Base-by-base conservation (phyloP, 2,888 invertebrate species). In the Nymphalis c-album region DNA sequence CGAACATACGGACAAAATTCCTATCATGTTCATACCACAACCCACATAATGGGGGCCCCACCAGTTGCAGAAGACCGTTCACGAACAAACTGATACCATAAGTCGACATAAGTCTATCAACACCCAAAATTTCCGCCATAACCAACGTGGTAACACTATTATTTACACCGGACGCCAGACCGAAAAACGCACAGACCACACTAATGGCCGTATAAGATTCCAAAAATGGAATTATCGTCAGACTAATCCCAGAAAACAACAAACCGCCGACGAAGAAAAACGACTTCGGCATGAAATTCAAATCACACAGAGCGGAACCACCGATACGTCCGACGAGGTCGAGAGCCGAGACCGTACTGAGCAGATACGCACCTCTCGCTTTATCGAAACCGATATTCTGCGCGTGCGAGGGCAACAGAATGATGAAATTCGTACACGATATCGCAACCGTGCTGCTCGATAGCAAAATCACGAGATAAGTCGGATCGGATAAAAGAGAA, bases 361-460 rank as follows among this genome's bases (percentile, higher is more conserved):
- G 92, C 47, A 97, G 83, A 70, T 95, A 93, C 1, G 96, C 96
- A 0, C 96, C 95, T 76, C 93, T 88, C 0, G 94, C 93, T 77
- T 96, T 96, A 78, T 95, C 94, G 77, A 95, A 97, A 0, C 94
- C 94, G 40, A 97, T 88, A 7, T 94, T 93, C 55, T 94, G 88
- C 0, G 97, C 97, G 78, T 96, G 96, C 0, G 95, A 94, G 2
- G 97, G 97, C 73, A 97, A 86, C 1, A 97, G 81, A 50, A 97
- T 97, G n/a, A 97, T 95, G 76, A 97, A 97, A 83, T 97, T 97
- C 0, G 97, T 97, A 75, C 97, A 97, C 45, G 97, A 96, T 68
- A 97, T 96, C 5, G 97, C 97, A 58, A 96, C 97, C 0, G 97
- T 96, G 58, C 96, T 96, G 77, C 96, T 96, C 0, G 97, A 97